A percentile compares a stretch with the other conserved stretches of the same genome.
These are phyloP conservation scores for Ladona fulva DNA, from an alignment of 1,140 invertebrate species.

Conservation along the genomic window DNA sequence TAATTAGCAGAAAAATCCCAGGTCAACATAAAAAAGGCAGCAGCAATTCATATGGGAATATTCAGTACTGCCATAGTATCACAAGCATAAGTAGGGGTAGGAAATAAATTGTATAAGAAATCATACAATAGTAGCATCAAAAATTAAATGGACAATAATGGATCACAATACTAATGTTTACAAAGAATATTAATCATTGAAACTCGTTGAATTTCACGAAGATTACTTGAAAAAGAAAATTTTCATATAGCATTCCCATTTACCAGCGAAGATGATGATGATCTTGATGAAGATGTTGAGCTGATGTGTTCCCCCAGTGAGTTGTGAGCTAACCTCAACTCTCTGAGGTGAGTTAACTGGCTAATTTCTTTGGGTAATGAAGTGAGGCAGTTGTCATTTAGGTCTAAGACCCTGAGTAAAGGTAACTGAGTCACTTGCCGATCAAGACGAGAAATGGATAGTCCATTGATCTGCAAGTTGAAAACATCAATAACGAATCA, in stretches of 20 bases:
- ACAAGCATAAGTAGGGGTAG: too few relatives aligned
- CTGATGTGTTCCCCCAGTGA: slow-evolving; percentile 40
- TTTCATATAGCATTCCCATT: slow-evolving; percentile 26
- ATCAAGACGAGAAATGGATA: slow-evolving; percentile 53
- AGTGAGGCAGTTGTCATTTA: slow-evolving; percentile 65
- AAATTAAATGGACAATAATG: slow-evolving; percentile 8
- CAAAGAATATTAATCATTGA: not conserved
- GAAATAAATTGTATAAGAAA: too few relatives aligned
- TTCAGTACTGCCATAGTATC: too few relatives aligned
- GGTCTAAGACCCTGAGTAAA: slow-evolving; percentile 57
- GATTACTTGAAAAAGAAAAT: slow-evolving; percentile 26
- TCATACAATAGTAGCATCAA: too few relatives aligned
- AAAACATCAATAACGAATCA: not conserved
- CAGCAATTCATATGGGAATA: too few relatives aligned
- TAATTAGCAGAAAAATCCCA: too few relatives aligned
- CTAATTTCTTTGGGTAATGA: slow-evolving; percentile 65
- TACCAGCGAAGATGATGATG: not conserved
- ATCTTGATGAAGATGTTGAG: slow-evolving; percentile 35
- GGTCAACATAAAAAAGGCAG: too few relatives aligned
- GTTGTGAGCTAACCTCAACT: slow-evolving; percentile 64
- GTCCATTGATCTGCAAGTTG: slow-evolving; percentile 39
- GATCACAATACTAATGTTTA: too few relatives aligned
- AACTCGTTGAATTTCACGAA: not conserved
- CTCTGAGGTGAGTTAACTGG: slow-evolving; percentile 50
- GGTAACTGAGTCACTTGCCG: slow-evolving; percentile 53